Evolutionary conservation across 2,797 vertebrate species (phyloP).

Genomic region (Melanotaenia pygmaea): DNA sequence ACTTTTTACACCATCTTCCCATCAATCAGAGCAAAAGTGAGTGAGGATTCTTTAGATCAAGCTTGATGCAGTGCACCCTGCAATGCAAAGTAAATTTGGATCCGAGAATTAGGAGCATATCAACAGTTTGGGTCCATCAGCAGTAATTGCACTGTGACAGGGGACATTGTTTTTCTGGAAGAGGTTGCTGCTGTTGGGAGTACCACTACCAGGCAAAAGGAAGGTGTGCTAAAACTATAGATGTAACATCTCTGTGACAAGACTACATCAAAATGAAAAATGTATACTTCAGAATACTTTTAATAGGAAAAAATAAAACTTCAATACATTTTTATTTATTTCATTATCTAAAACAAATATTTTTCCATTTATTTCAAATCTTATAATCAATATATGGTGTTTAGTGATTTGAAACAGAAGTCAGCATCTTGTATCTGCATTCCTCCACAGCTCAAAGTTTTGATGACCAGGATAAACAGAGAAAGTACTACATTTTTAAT

Average conservation of each 20-base stretch:
- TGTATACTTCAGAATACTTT: background rate
- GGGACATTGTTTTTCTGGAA: background rate
- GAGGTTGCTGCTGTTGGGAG: background rate
- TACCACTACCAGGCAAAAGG: background rate
- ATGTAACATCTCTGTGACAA: background rate
- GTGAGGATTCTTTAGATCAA: background rate
- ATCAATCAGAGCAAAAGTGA: slow-evolving; percentile 5
- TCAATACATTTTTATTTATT: background rate
- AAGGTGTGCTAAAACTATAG: background rate
- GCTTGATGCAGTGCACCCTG: background rate
- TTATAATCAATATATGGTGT: slow-evolving; percentile 1
- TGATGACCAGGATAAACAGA: slow-evolving; percentile 74
- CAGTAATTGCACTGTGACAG: background rate
- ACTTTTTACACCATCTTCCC: slow-evolving; percentile 6
- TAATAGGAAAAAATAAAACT: background rate
- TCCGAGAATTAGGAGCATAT: background rate
- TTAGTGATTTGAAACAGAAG: background rate
- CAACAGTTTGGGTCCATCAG: background rate
- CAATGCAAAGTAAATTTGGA: background rate
- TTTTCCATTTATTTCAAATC: background rate
- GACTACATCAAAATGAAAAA: background rate
- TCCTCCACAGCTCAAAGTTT: slow-evolving; percentile 23
- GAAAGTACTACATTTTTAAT: slow-evolving; percentile 40
- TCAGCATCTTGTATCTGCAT: slow-evolving; percentile 27
- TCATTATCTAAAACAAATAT: no score